Conservation (phyloP, 2,113 vertebrate genomes). For the Pygoscelis adeliae region DNA sequence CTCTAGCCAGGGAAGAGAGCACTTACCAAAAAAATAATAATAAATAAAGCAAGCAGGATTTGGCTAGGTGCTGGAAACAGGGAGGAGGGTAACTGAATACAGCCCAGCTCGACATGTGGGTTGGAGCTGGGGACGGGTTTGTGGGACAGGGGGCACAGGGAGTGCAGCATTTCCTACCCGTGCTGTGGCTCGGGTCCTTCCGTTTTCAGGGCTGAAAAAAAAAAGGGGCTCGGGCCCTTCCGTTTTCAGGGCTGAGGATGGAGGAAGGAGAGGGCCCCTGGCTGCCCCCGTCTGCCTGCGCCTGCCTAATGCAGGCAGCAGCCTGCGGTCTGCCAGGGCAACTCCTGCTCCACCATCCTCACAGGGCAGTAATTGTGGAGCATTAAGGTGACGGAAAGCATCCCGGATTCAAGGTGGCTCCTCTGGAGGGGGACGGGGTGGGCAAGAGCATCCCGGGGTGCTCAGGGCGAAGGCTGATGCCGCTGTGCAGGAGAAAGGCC, state of each 20-base stretch:
- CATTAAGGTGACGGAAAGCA: background rate
- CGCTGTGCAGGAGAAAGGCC: background rate
- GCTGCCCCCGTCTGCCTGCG: background rate
- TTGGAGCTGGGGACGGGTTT: background rate
- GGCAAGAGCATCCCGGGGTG: background rate
- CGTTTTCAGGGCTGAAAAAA: background rate
- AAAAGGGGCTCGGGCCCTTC: background rate
- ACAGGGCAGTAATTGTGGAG: background rate
- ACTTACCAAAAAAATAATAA: background rate
- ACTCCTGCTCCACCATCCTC: background rate
- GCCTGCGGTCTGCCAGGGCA: background rate
- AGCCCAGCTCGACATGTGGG: rapidly evolving
- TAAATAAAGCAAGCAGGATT: background rate
- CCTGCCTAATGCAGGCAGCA: background rate
- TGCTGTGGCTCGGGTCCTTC: background rate
- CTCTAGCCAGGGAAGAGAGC: background rate
- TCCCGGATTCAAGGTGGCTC: background rate
- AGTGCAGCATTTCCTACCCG: background rate
- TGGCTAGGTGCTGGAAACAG: background rate
- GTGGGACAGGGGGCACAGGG: background rate
- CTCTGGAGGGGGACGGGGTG: background rate
- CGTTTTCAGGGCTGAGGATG: background rate
- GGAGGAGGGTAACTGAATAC: background rate
- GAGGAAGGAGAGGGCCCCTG: background rate
- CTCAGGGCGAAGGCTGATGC: background rate